Conservation (phyloP, 2,113 vertebrate genomes). For the Bos indicus region DNA sequence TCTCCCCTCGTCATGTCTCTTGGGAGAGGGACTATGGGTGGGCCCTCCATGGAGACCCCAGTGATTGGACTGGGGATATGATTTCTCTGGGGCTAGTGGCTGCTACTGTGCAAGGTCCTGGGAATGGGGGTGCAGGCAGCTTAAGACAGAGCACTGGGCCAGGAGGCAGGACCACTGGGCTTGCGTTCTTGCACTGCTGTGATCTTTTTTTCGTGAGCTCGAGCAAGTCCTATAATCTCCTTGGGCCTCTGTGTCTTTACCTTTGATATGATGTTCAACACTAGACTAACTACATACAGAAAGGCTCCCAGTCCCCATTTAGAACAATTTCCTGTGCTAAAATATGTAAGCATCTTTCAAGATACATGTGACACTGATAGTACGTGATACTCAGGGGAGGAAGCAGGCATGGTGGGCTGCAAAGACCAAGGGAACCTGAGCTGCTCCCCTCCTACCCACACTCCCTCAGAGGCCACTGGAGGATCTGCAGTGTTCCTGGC, state of each 20-base stretch:
- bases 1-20: background rate
- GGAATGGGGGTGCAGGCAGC: background rate
- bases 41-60: background rate
- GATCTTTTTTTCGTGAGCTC: background rate
- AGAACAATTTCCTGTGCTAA: too few relatives aligned
- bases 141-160: background rate
- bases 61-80: background rate
- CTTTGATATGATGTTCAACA: background rate
- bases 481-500: rapidly evolving
- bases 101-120: rapidly evolving
- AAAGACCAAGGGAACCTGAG: background rate
- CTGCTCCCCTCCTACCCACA: rapidly evolving
- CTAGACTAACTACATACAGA: background rate
- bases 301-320: too few relatives aligned
- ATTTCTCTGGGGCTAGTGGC: background rate
- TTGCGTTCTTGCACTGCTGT: background rate
- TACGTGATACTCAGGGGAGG: rapidly evolving
- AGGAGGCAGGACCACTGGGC: background rate
- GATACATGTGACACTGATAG: background rate
- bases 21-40: background rate
- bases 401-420: too few relatives aligned
- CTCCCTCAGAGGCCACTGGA: background rate
- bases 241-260: background rate
- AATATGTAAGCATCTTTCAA: background rate
- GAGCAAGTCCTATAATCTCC: too few relatives aligned